phyloP scores from a whole-genome alignment of 1,140 invertebrate species.

The Calephelis virginiensis region DNA sequence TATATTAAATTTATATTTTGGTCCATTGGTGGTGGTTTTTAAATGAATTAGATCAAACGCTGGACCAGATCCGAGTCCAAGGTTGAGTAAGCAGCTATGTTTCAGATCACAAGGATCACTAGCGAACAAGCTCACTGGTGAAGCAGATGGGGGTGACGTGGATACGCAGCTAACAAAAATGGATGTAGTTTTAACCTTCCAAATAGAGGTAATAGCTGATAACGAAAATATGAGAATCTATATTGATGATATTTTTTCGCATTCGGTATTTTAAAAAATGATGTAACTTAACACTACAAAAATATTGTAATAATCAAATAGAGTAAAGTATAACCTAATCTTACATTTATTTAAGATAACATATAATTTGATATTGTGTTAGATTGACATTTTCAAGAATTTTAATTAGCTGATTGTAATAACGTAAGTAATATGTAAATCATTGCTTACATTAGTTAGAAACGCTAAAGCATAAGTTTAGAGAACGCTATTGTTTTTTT shows the following conservation, averaged over 20 bases:
- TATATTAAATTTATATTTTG: slow-evolving; percentile 17
- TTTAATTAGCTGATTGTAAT: not conserved
- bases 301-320: too few species aligned
- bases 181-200: slow-evolving; percentile 97
- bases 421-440: not conserved
- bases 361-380: not conserved
- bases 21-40: slow-evolving; percentile 45
- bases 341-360: too few species aligned
- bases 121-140: slow-evolving; percentile 87
- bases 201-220: slow-evolving; percentile 89
- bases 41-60: slow-evolving; percentile 58
- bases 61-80: slow-evolving; percentile 76
- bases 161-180: slow-evolving; percentile 96
- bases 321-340: too few species aligned
- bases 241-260: not conserved
- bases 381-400: not conserved
- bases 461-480: not conserved
- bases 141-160: slow-evolving; percentile 93
- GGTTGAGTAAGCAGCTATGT: slow-evolving; percentile 80
- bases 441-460: not conserved
- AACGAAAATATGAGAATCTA: not conserved
- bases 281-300: too few species aligned
- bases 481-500: not conserved
- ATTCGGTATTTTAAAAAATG: too few species aligned
- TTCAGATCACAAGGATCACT: slow-evolving; percentile 94